Evolutionary conservation across 2,888 invertebrate genomes (phyloP), one percentile per base, ranked within the genome.

Genomic region (Plemyria rubiginata): DNA sequence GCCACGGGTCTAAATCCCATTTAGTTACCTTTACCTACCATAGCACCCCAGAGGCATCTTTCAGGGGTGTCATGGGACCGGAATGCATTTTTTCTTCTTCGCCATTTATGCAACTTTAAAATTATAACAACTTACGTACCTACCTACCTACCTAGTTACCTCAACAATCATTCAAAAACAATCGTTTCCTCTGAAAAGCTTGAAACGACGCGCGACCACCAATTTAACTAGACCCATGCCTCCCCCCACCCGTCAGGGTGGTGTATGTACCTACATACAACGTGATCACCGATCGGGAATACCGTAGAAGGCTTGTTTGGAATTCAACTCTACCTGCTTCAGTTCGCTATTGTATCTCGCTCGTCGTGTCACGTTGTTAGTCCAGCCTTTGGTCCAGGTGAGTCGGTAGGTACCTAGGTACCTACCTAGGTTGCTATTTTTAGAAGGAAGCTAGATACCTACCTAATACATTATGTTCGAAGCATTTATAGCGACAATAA

Each of bases 221-320:
- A 60, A 28, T 38, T 38, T 9, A 48, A 52, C 28, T 9, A 52
- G 59, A 55, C 28, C 59, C 46, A 1, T 36, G 11, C 51, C 43
- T 32, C 61, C 45, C 59, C 59, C 55, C n/a, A n/a, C 46, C 28
- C 4, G 9, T 15, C 45, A 2, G 32, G 48, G 46, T 53, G 52
- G 55, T 41, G 40, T 12, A n/a, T n/a, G n/a, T n/a, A n/a, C n/a
- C n/a, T n/a, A n/a, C n/a, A n/a, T n/a, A 15, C 49, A 49, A 45
- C n/a, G 32, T 41, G 55, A 59, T 59, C 29, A 43, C 16, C n/a
- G 50, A 59, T 54, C 62, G 41, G 67, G 62, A 36, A 46, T 22
- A 2, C n/a, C 29, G n/a, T 43, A 40, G n/a, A 43, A 48, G 29
- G 49, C 13, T 49, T 11, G 8, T 9, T 11, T 11, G 15, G 22